Percentiles rank a stretch among this genome's conserved stretches.
Evolutionary conservation across 2,113 vertebrate species (phyloP).

Genomic region (Neoarius graeffei): DNA sequence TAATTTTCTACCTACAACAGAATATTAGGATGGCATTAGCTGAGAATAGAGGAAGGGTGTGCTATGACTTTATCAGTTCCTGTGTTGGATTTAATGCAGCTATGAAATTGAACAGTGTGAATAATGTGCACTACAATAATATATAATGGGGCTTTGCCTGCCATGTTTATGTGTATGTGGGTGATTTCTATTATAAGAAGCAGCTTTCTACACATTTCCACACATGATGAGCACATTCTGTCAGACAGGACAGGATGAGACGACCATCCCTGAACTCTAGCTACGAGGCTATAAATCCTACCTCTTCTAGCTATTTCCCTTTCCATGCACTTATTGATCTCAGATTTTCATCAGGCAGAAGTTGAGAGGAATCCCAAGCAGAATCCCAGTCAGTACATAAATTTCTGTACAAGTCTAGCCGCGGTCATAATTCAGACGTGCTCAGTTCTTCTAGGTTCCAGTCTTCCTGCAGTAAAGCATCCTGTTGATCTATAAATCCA

Average conservation of each 20-base stretch:
- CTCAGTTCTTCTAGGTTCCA: conserved; percentile 42
- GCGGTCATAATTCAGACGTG: conserved; percentile 59
- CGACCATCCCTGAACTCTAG: conserved; percentile 58
- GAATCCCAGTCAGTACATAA: conserved; percentile 52
- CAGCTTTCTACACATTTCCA: conserved; percentile 8
- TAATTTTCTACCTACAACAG: not conserved
- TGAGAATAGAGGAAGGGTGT: not conserved
- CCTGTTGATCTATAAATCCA: conserved; percentile 63
- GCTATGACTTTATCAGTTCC: conserved; percentile 3
- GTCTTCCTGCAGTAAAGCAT: conserved; percentile 52
- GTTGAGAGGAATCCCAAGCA: conserved; percentile 59
- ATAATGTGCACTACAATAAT: not conserved
- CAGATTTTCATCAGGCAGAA: conserved; percentile 69
- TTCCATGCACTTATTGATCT: conserved; percentile 71
- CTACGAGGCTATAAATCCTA: conserved; percentile 53
- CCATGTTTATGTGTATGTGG: conserved; percentile 26
- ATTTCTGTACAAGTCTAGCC: conserved; percentile 61
- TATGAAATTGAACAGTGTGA: conserved; percentile 11
- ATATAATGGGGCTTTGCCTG: not conserved
- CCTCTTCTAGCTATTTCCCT: conserved; percentile 55
- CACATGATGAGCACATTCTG: conserved; percentile 19
- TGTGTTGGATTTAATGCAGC: conserved; percentile 1
- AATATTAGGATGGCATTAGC: not conserved
- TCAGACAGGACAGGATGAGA: conserved; percentile 34
- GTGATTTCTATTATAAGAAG: conserved; percentile 13